Evolutionary conservation across 2,888 invertebrate species (phyloP).

Genomic region (Drosophila flavopinicola): DNA sequence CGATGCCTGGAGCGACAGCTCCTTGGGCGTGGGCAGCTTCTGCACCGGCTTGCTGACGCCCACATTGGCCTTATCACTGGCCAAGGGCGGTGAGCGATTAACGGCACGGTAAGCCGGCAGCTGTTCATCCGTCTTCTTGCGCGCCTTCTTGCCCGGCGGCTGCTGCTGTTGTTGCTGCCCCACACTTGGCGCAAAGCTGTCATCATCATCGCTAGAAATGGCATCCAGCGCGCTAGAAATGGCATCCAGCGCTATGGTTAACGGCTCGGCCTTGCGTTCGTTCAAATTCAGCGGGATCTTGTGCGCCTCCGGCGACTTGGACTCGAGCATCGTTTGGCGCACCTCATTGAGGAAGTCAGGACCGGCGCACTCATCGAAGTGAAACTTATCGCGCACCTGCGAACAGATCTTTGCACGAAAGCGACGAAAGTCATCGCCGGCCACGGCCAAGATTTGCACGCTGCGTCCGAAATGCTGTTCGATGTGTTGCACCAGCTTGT

Average conservation of each 20-base stretch:
- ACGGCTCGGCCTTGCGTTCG: slow-evolving; percentile 43
- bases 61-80: slow-evolving; percentile 2
- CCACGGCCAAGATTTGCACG: slow-evolving; percentile 87
- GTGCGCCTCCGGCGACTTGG: slow-evolving; percentile 35
- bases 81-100: slow-evolving; percentile 74
- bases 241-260: slow-evolving; percentile 80
- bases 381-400: slow-evolving; percentile 88
- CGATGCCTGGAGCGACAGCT: slow-evolving; percentile 81
- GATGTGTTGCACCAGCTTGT: slow-evolving; percentile 87
- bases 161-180: not conserved
- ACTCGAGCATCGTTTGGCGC: slow-evolving; percentile 81
- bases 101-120: slow-evolving; percentile 68
- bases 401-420: slow-evolving; percentile 87
- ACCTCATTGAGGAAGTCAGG: slow-evolving; percentile 86
- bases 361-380: slow-evolving; percentile 87
- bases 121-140: slow-evolving; percentile 55
- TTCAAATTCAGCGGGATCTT: slow-evolving; percentile 83
- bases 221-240: slow-evolving; percentile 82
- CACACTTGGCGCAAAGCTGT: slow-evolving; percentile 25
- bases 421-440: slow-evolving; percentile 89
- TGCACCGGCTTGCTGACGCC: not conserved
- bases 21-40: slow-evolving; percentile 82
- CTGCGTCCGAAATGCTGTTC: slow-evolving; percentile 90
- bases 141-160: slow-evolving; percentile 56
- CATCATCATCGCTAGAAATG: slow-evolving; percentile 80